A percentile compares a stretch with the other conserved stretches of the same genome.
phyloP scores from a whole-genome alignment of 2,113 vertebrate species.

The Nycticryphes semicollaris region DNA sequence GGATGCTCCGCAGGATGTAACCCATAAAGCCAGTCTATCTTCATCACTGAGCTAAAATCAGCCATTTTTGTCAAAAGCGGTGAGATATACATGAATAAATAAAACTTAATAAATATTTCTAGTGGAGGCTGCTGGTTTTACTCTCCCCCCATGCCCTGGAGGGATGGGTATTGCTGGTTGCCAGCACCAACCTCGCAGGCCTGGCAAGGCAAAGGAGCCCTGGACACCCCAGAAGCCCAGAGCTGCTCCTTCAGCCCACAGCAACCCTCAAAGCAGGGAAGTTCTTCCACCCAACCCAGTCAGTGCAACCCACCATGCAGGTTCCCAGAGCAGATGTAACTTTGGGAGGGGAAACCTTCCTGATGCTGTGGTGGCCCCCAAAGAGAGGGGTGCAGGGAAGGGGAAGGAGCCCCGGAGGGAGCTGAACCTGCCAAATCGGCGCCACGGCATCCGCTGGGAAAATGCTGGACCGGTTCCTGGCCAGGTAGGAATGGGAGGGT shows the following conservation, averaged over 20 bases:
- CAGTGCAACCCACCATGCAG: accelerated
- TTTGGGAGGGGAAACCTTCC: neutral
- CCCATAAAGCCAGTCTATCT: slow-evolving; percentile 29
- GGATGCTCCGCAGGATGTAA: neutral
- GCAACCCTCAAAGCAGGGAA: neutral
- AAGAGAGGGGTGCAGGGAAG: neutral
- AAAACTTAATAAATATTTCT: neutral
- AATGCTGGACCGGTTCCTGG: neutral
- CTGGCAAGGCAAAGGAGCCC: neutral
- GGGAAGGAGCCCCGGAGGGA: neutral
- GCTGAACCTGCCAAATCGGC: neutral
- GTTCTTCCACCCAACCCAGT: neutral
- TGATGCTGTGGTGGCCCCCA: neutral
- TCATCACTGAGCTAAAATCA: slow-evolving; percentile 59
- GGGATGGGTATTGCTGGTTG: neutral
- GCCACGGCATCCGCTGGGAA: accelerated
- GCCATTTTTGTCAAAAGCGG: slow-evolving; percentile 40
- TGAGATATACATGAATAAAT: neutral
- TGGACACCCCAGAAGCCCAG: neutral
- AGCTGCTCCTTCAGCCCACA: accelerated
- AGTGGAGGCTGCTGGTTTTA: neutral
- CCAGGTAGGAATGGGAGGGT: neutral
- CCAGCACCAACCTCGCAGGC: neutral
- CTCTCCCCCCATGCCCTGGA: accelerated
- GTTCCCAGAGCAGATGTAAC: neutral